Conservation (phyloP, 2,113 vertebrate species). For the Corynorhinus townsendii region DNA sequence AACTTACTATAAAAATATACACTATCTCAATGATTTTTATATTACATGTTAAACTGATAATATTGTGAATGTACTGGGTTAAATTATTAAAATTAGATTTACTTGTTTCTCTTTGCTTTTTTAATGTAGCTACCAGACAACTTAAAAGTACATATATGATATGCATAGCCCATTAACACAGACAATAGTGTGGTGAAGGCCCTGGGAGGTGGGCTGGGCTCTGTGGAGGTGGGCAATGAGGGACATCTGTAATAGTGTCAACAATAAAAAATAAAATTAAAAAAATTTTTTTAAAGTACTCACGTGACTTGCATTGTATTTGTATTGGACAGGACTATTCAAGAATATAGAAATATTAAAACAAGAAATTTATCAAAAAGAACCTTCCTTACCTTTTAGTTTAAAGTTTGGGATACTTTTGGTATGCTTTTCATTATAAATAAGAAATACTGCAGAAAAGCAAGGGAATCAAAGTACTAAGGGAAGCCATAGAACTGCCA, state of each 20-base stretch:
- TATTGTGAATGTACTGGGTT: not conserved
- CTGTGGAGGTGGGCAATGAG: too few species aligned
- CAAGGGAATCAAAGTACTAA: constrained; percentile 12
- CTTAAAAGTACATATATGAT: not conserved
- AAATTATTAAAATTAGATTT: constrained; percentile 10
- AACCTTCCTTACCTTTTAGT: not conserved
- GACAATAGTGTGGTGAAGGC: too few species aligned
- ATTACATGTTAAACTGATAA: not conserved
- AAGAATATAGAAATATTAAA: constrained; percentile 14
- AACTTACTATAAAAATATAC: constrained; percentile 7
- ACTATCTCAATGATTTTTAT: not conserved
- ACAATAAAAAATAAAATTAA: too few species aligned
- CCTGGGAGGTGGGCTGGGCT: too few species aligned
- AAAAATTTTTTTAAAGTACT: not conserved
- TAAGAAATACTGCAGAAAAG: not conserved
- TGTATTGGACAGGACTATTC: not conserved
- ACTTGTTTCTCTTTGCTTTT: constrained; percentile 7
- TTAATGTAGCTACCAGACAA: not conserved
- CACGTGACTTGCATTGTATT: not conserved
- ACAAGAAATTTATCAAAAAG: constrained; percentile 4
- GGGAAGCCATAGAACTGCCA: not conserved
- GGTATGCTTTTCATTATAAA: not conserved
- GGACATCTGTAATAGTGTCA: too few species aligned
- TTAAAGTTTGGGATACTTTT: constrained; percentile 9
- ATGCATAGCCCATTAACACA: too few species aligned